These are phyloP conservation scores for Malaclemys terrapin DNA, from an alignment of 2,113 vertebrate genomes.

Conservation along the genomic window DNA sequence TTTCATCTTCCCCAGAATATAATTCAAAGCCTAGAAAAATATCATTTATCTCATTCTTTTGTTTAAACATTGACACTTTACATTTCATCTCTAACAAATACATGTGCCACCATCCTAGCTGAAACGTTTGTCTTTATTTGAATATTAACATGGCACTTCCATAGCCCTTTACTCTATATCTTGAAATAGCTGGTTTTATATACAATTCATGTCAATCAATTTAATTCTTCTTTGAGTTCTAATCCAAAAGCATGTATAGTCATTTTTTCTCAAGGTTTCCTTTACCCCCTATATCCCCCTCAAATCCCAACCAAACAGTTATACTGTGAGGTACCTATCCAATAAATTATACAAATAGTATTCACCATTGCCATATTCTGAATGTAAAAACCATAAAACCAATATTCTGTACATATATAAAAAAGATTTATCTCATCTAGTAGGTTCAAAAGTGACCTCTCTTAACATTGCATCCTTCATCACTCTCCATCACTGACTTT, in stretches of 20 bases:
- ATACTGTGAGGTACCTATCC: neutral
- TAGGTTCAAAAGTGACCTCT: neutral
- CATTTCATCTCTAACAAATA: conserved; percentile 41
- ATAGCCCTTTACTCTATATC: conserved; percentile 37
- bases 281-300: neutral
- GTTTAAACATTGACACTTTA: conserved; percentile 39
- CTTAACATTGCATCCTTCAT: neutral
- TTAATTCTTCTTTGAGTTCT: conserved; percentile 13
- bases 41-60: conserved; percentile 32
- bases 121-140: conserved; percentile 28
- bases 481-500: neutral
- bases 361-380: neutral
- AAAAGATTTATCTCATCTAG: neutral
- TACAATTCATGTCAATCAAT: conserved; percentile 32
- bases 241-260: conserved; percentile 26
- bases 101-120: conserved; percentile 4
- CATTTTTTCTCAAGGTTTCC: conserved; percentile 25
- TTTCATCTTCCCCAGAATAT: conserved; percentile 17
- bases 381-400: neutral
- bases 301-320: neutral
- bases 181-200: conserved; percentile 42
- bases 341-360: neutral
- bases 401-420: neutral
- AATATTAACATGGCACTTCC: conserved; percentile 26
- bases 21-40: conserved; percentile 28